Evolutionary conservation across 2,797 vertebrate species (phyloP), one percentile per base, ranked within the genome.

Genomic region (Crypturellus tataupa): DNA sequence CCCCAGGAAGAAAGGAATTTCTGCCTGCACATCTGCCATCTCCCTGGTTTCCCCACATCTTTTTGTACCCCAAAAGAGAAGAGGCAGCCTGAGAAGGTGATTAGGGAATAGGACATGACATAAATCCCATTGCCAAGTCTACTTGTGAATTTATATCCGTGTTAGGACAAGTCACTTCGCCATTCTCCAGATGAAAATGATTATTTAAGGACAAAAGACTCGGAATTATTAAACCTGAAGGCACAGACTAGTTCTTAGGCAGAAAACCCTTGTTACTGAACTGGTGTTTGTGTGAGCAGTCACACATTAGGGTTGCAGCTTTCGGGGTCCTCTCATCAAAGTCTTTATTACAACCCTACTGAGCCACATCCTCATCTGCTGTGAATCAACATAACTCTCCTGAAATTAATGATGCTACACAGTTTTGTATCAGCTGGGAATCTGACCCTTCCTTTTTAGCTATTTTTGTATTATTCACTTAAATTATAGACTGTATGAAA

Each of bases 121-220:
- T 44, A 46, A 89, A 94, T 91, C 87, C 95, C 87, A 85, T 85
- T 94, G 89, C 65, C 6, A 82, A 94, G 87, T 55, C 95, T 95
- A 82, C 83, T 80, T 39, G 89, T 92, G 81, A 89, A 90, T 96
- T 87, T 93, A 85, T 96, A 93, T 93, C 94, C 93, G 89, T 90
- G 75, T 93, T 96, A 83, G 78, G 91, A 87, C 90, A 93, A 96
- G 93, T 91, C 83, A 59, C 78, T 90, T 92, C 94, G 93, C 95
- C 80, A 87, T 90, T 90, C 88, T 90, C 79, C 90, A 87, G 90
- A 95, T 87, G 91, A 96, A 96, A 95, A 94, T 67, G 83, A 91
- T 90, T 95, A 94, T 96, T 93, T 95, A 93, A 97, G 94, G 86
- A 95, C 95, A 97, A 96, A 96, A 93, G 91, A 85, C 83, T 93